Base-by-base conservation (phyloP, 2,797 vertebrate genomes). In the Gambusia yucatana region DNA sequence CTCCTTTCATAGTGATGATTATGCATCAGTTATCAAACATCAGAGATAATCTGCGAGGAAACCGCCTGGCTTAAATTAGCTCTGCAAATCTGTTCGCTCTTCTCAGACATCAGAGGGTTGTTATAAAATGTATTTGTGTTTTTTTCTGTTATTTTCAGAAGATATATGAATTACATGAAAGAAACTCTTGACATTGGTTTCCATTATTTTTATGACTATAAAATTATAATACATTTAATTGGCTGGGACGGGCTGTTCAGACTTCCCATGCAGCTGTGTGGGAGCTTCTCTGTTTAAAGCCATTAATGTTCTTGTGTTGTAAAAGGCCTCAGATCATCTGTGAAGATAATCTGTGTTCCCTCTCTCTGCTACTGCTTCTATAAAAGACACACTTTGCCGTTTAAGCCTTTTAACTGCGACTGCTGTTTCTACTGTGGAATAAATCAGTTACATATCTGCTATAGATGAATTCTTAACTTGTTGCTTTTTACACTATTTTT, bases 91-190 rank as follows among this genome's bases (percentile, higher is more conserved):
- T 87, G 88, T 77, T 84, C 72, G 74, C 67, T 90, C 69, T 88
- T 85, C 92, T 90, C 89, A 77, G 67, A 91, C 89, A 90, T 93
- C 92, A 92, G 90, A 91, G 85, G 84, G 47, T 77, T 87, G 82
- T 59, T 79, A 76, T 69, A 39, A 80, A 78, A 43, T 48, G 4
- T 61, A 43, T 89, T 86, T 85, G 82, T 84, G 9, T 25, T 8
- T 47, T 77, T 76, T 57, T 20, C 76, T 57, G 71, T 70, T 76
- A 82, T 80, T 84, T 83, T 79, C 88, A 82, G 76, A 83, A 25
- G 69, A 76, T 72, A 36, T 33, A 73, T 46, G 52, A 47, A 75
- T 74, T 67, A 74, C 52, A 30, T 22, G 43, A 79, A 83, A 79
- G 57, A 71, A 76, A 59, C 20, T 39, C 14, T 82, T 43, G 41